Evolutionary conservation across 2,888 invertebrate species (phyloP).

Genomic region (Trissoscelio sp.): DNA sequence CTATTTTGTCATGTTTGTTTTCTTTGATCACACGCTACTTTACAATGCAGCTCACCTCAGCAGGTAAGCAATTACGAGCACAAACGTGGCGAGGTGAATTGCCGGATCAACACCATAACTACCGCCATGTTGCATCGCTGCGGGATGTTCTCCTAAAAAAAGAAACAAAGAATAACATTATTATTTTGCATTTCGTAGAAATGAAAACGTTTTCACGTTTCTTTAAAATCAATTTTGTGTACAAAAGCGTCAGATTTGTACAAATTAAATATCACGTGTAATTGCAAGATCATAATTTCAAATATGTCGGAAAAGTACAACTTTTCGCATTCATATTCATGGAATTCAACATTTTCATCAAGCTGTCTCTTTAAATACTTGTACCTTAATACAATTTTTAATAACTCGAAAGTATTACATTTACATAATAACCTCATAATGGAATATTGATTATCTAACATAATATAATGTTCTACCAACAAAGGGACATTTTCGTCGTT

Average conservation of each 20-base stretch:
- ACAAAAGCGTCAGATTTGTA: too few relatives aligned
- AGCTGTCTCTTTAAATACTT: constrained; percentile 24
- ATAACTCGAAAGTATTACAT: constrained; percentile 12
- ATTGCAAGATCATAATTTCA: constrained; percentile 16
- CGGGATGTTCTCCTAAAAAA: constrained; percentile 91
- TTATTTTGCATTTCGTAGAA: background rate
- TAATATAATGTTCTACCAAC: constrained; percentile 3
- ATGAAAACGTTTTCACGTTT: too few relatives aligned
- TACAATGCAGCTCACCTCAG: constrained; percentile 80
- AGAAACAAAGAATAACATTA: constrained; percentile 20
- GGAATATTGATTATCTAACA: constrained; percentile 28
- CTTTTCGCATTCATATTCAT: constrained; percentile 12
- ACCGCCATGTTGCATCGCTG: constrained; percentile 89
- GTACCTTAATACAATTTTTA: constrained; percentile 20
- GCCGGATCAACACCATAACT: constrained; percentile 79
- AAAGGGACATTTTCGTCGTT: constrained; percentile 4
- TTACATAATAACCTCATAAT: constrained; percentile 24
- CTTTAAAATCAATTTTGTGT: too few relatives aligned
- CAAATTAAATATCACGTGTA: background rate
- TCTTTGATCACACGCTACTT: constrained; percentile 59
- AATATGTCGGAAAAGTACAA: background rate
- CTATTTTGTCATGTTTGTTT: constrained; percentile 38
- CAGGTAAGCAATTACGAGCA: constrained; percentile 78
- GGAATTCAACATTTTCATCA: constrained; percentile 6
- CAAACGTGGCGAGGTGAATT: constrained; percentile 78